phyloP scores from a whole-genome alignment of 2,113 vertebrate species.

The Petroica traversi region DNA sequence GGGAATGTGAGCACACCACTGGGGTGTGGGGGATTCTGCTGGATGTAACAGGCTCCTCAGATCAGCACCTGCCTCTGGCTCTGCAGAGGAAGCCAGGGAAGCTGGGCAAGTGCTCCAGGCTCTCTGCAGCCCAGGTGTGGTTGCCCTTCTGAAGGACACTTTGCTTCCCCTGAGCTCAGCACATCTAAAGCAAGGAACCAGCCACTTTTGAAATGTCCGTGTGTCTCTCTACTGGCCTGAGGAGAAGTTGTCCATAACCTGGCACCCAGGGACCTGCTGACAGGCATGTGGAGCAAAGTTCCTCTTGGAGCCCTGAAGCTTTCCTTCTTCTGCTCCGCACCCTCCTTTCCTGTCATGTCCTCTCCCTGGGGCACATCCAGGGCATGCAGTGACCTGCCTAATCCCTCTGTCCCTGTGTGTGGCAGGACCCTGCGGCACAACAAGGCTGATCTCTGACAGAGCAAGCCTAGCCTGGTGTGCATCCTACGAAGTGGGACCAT shows the following conservation, averaged over 20 bases:
- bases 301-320: neutral
- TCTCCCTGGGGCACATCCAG: neutral
- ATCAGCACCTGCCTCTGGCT: neutral
- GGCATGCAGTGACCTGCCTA: neutral
- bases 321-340: neutral
- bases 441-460: neutral
- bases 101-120: accelerated
- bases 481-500: neutral
- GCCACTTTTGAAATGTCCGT: neutral
- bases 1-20: accelerated
- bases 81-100: neutral
- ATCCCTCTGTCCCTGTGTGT: neutral
- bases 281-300: accelerated
- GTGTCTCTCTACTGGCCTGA: neutral
- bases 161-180: neutral
- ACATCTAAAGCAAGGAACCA: neutral
- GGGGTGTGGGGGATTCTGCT: accelerated
- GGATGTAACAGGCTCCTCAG: neutral
- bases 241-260: neutral
- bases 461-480: neutral
- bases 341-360: neutral
- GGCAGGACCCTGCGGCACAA: neutral
- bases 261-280: neutral
- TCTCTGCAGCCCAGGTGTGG: neutral
- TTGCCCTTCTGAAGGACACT: neutral